Evolutionary conservation across 1,140 invertebrate species (phyloP), one percentile per base, ranked within the genome.

Genomic region (Conus ventricosus): DNA sequence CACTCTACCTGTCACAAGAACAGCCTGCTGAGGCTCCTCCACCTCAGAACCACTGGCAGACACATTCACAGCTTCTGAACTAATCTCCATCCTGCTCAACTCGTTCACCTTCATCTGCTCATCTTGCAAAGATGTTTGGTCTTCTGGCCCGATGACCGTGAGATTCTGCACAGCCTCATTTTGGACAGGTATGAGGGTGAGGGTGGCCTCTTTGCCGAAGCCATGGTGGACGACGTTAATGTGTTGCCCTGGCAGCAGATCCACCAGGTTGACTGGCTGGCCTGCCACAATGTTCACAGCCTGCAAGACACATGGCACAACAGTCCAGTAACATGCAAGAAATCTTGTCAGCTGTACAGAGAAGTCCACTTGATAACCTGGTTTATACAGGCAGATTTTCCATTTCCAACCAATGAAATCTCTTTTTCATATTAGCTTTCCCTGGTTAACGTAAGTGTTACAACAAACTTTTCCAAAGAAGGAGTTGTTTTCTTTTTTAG

Each of bases 221-320:
- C 20, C 63, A 25, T 15, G 25, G 15, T 85, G 75, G 51, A 76
- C 67, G 57, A 67, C 83, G 57, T 53, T 51, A 55, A 76, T 85
- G 54, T 39, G 87, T 53, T 55, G 67, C n/a, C 60, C 54, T 23
- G 54, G 75, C 20, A n/a, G 17, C 27, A 75, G 27, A 55, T n/a
- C 84, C 54, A 76, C 57, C 27, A 53, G n/a, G 25, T 83, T 83
- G 57, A 80, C 54, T 51, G 88, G 20, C 25, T 87, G 57, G 10
- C 53, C 25, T 8, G 71, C n/a, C 85, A 85, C 51, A n/a, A 84
- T 51, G 20, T 71, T 25, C 53, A 76, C 23, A 10, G 60, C 23
- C 57, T 63, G 57, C 23, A 67, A 53, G 20, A 23, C 17, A 57
- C 20, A 10, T 23, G 63, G 39, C 51, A 53, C 54, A n/a, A 55